These are phyloP conservation scores for Bambusicola thoracicus DNA, from an alignment of 2,113 vertebrate genomes.

Conservation along the genomic window DNA sequence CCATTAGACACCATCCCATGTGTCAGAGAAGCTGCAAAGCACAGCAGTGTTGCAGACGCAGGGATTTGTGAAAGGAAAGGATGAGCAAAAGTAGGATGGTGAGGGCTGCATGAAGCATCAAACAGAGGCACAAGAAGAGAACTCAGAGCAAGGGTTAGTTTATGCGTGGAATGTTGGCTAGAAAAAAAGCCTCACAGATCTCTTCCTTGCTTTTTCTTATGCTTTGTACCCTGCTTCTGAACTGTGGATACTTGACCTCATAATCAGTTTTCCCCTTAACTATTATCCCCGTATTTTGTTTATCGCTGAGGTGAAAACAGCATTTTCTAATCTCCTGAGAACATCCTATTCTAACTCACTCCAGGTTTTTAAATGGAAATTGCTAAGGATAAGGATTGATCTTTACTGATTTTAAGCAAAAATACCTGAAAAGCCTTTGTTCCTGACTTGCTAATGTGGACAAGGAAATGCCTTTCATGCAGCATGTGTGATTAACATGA, in stretches of 20 bases:
- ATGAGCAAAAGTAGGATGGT: not conserved
- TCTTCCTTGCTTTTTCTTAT: not conserved
- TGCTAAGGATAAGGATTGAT: not conserved
- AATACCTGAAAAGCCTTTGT: not conserved
- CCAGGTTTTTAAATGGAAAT: not conserved
- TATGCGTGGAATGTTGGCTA: not conserved
- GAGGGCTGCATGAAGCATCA: not conserved
- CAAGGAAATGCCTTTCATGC: not conserved
- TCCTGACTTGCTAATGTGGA: not conserved
- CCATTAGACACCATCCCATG: not conserved
- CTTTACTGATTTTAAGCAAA: not conserved
- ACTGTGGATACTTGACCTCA: not conserved
- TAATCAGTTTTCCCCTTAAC: not conserved
- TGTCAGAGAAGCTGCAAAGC: not conserved
- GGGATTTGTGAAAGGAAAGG: conserved; percentile 6
- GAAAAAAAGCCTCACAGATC: not conserved
- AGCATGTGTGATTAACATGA: not conserved
- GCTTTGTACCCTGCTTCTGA: not conserved
- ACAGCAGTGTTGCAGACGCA: not conserved
- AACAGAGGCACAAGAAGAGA: not conserved
- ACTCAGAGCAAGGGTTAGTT: not conserved
- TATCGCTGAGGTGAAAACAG: not conserved
- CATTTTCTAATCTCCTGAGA: not conserved
- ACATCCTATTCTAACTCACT: not conserved
- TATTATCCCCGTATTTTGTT: not conserved